phyloP scores from a whole-genome alignment of 2,888 invertebrate genomes.

The Ametastegia equiseti region DNA sequence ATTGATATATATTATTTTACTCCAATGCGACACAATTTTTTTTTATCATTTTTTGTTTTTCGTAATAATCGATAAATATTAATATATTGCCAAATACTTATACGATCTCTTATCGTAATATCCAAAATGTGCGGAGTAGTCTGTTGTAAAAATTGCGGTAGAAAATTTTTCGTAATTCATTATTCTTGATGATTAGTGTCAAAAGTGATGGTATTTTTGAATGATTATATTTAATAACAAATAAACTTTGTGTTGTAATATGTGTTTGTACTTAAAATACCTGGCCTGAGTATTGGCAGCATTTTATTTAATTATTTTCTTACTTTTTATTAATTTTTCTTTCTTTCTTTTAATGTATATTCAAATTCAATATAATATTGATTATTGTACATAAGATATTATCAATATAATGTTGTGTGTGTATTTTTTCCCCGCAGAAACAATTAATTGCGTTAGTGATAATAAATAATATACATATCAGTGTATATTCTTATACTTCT shows the following conservation, averaged over 20 bases:
- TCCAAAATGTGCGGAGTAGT: not conserved
- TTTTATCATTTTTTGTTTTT: not conserved
- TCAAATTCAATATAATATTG: not conserved
- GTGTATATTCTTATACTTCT: not conserved
- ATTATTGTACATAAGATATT: not conserved
- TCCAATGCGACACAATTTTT: not conserved
- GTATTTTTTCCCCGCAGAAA: not conserved
- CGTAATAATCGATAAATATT: not conserved
- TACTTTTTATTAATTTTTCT: not conserved
- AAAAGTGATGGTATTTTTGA: not conserved
- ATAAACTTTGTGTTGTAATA: conserved; percentile 20
- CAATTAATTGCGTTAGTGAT: conserved; percentile 24
- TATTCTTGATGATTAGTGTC: conserved; percentile 3
- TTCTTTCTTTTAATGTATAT: not conserved
- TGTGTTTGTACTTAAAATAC: conserved; percentile 72
- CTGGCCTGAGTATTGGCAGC: conserved; percentile 72
- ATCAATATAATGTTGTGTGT: not conserved
- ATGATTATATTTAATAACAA: not conserved
- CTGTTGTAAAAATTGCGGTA: conserved; percentile 19
- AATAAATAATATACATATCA: conserved; percentile 32
- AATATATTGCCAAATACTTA: conserved; percentile 4
- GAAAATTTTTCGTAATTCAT: conserved; percentile 22
- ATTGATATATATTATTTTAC: not conserved
- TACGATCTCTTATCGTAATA: conserved; percentile 2
- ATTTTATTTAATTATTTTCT: conserved; percentile 37